Evolutionary conservation across 2,888 invertebrate species (phyloP).

Genomic region (Tuberolachnus salignus): DNA sequence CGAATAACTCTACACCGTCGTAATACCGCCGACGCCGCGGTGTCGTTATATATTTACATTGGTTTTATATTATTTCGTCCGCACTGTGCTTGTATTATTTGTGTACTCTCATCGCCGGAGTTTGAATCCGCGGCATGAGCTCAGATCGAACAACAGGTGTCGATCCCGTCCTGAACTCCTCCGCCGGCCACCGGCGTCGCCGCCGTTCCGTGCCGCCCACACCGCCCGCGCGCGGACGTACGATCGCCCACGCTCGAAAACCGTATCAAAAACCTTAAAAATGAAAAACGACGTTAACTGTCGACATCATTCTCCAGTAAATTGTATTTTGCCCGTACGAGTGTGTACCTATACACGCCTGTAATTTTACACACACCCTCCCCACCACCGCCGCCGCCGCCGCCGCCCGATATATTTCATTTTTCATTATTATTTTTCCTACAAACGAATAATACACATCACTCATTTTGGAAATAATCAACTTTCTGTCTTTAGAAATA

Average conservation of each 20-base stretch:
- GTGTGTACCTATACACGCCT: too few species aligned
- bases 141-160: background rate
- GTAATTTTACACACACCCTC: too few species aligned
- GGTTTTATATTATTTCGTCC: background rate
- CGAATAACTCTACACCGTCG: too few species aligned
- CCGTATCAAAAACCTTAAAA: background rate
- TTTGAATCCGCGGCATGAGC: background rate
- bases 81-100: background rate
- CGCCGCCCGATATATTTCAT: too few species aligned
- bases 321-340: background rate
- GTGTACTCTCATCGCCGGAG: too few species aligned
- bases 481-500: too few species aligned
- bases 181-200: background rate
- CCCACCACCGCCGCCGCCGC: too few species aligned
- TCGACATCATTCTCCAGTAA: background rate
- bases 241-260: background rate
- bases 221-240: background rate
- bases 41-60: background rate
- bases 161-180: background rate
- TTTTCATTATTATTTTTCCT: too few species aligned
- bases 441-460: too few species aligned
- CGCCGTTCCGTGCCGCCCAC: background rate
- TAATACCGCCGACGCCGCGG: background rate
- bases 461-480: too few species aligned
- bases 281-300: background rate